Evolutionary conservation across 2,888 invertebrate species (phyloP).

Genomic region (Calephelis perditalis): DNA sequence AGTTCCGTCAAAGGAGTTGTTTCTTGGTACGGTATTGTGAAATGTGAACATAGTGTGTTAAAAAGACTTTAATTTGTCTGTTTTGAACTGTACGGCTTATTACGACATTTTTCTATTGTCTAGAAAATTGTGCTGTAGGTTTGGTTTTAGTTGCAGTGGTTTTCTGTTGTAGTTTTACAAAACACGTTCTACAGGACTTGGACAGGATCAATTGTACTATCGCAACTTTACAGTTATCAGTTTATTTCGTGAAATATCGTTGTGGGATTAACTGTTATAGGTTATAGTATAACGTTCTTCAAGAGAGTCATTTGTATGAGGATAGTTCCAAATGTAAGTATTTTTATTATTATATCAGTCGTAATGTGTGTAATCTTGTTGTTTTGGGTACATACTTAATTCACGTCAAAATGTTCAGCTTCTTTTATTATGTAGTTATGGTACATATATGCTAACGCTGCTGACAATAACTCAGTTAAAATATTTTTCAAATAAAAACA

Average conservation of each 20-base stretch:
- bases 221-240: not conserved
- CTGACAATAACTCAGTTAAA: no score
- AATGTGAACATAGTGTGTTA: constrained; percentile 7
- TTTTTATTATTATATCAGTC: not conserved
- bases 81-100: not conserved
- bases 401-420: no score
- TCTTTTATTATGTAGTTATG: no score
- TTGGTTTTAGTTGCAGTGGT: not conserved
- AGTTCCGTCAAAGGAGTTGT: not conserved
- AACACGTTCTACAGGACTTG: not conserved
- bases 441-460: no score
- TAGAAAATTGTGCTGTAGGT: not conserved
- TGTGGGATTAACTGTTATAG: not conserved
- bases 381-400: no score
- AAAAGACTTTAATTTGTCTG: not conserved
- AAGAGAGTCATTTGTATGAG: not conserved
- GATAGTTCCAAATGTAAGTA: not conserved
- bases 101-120: not conserved
- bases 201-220: not conserved
- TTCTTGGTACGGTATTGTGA: constrained; percentile 1
- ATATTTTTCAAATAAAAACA: no score
- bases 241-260: constrained; percentile 4
- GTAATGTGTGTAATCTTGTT: no score
- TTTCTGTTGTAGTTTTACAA: not conserved
- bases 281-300: not conserved